These are phyloP conservation scores for Megalonaias nervosa DNA, from an alignment of 1,140 invertebrate species.

Conservation along the genomic window DNA sequence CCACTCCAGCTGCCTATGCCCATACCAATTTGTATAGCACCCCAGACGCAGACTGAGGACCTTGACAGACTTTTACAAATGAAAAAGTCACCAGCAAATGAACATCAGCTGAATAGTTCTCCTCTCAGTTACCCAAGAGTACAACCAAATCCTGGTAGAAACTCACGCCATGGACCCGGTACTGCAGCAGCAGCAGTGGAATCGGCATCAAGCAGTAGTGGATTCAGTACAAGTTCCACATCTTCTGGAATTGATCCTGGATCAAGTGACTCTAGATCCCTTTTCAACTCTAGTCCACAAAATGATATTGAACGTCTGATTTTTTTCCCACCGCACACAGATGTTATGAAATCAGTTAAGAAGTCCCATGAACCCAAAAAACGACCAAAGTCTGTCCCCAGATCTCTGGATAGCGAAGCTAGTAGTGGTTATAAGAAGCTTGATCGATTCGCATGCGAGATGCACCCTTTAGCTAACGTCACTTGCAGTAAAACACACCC, in stretches of 20 bases:
- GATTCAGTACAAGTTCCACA: constrained; percentile 52
- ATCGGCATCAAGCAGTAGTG: constrained; percentile 49
- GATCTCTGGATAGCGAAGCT: constrained; percentile 23
- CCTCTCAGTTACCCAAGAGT: too few relatives aligned
- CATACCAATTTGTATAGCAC: constrained; percentile 13
- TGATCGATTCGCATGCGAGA: constrained; percentile 51
- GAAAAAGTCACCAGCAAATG: too few relatives aligned
- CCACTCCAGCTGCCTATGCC: constrained; percentile 28
- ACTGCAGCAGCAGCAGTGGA: background rate
- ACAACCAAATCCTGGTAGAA: background rate
- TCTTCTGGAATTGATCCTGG: constrained; percentile 60
- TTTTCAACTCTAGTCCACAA: constrained; percentile 40
- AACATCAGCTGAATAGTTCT: too few relatives aligned
- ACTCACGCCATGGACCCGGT: background rate
- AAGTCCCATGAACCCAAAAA: constrained; percentile 18
- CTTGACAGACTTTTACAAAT: too few relatives aligned
- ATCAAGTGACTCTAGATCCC: constrained; percentile 50
- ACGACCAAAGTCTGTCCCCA: constrained; percentile 15
- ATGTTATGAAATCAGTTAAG: constrained; percentile 36
- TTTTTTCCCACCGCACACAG: constrained; percentile 63
- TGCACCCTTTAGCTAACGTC: constrained; percentile 30
- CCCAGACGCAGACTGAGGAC: constrained; percentile 24
- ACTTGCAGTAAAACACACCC: too few relatives aligned
- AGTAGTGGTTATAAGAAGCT: constrained; percentile 22
- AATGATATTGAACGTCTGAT: constrained; percentile 61